Conservation (phyloP, 2,797 vertebrate species). For the Paedocypris micromegethes region DNA sequence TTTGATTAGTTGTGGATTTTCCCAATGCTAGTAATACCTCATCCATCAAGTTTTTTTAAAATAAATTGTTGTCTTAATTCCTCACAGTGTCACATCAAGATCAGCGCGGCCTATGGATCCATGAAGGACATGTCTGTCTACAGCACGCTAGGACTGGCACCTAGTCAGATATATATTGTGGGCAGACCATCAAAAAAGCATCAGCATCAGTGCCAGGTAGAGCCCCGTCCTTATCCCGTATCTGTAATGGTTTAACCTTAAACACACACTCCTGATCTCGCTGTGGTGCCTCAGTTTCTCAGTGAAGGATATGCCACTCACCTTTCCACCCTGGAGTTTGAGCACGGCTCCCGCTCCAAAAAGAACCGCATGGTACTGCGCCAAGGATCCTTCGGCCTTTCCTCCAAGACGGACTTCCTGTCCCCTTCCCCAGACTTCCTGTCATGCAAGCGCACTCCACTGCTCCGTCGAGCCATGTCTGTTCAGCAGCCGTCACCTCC, state of each 20-base stretch:
- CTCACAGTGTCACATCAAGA: conserved; percentile 85
- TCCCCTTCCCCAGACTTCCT: conserved; percentile 50
- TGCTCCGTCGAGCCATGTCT: conserved; percentile 76
- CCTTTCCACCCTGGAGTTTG: conserved; percentile 72
- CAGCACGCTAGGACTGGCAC: conserved; percentile 81
- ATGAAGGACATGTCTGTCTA: conserved; percentile 98
- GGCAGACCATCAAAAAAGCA: conserved; percentile 94
- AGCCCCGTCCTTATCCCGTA: not conserved
- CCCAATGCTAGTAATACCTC: no score
- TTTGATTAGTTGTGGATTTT: no score
- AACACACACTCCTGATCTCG: not conserved
- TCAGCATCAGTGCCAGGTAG: conserved; percentile 94
- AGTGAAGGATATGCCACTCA: conserved; percentile 80
- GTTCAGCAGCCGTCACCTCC: conserved; percentile 81
- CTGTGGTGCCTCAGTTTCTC: conserved; percentile 65
- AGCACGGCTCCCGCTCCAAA: conserved; percentile 75
- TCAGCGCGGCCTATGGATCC: conserved; percentile 90
- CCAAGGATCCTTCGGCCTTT: conserved; percentile 79
- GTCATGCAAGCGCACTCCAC: conserved; percentile 71
- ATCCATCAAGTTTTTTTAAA: no score
- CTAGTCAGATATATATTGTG: conserved; percentile 92
- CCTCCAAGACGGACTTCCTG: conserved; percentile 77
- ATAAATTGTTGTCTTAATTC: not conserved
- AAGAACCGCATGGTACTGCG: conserved; percentile 80
- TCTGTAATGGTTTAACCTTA: no score